These are phyloP conservation scores for Antennarius striatus DNA, from an alignment of 2,113 vertebrate species.

Conservation along the genomic window DNA sequence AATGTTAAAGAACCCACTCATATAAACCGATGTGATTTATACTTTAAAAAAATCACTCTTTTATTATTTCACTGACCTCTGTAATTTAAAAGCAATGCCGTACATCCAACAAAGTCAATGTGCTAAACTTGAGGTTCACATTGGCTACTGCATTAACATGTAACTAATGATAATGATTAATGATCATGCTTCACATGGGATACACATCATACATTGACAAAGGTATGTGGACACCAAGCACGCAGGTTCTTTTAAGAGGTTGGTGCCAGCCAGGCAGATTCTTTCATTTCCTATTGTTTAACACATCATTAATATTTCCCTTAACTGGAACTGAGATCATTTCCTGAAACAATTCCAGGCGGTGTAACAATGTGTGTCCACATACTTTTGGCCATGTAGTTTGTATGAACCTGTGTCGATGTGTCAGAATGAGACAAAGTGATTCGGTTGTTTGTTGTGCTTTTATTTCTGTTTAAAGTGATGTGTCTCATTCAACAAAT, in stretches of 20 bases:
- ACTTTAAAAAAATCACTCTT: no score
- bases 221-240: constrained; percentile 22
- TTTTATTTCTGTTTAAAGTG: constrained; percentile 2
- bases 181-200: not conserved
- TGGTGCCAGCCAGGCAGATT: not conserved
- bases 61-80: not conserved
- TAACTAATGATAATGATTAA: not conserved
- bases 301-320: not conserved
- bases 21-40: no score
- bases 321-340: no score
- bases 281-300: not conserved
- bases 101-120: constrained; percentile 8
- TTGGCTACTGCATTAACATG: constrained; percentile 33
- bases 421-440: not conserved
- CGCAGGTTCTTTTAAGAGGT: not conserved
- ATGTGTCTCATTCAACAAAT: constrained; percentile 28
- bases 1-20: no score
- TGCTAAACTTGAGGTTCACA: constrained; percentile 26
- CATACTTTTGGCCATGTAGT: constrained; percentile 31
- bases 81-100: constrained; percentile 18
- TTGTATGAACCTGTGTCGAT: not conserved
- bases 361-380: not conserved
- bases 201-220: not conserved
- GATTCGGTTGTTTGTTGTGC: constrained; percentile 4
- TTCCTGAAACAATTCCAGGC: no score